These are phyloP conservation scores for Ciona savignyi DNA, from an alignment of 23 tunicate genomes.

Conservation along the genomic window DNA sequence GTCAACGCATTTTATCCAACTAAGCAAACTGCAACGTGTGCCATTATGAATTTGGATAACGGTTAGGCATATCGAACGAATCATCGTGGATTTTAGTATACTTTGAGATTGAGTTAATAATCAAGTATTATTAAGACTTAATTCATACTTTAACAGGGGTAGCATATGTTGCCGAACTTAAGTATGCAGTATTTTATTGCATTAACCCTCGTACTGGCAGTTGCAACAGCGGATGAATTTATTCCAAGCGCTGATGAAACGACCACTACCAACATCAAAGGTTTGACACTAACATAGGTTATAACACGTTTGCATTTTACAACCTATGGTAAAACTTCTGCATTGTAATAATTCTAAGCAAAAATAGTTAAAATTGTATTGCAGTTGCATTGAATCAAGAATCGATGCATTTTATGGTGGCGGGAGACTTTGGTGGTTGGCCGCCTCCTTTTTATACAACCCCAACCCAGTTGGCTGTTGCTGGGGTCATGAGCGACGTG, in stretches of 20 bases:
- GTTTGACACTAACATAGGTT: too few species aligned
- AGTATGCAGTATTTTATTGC: neutral
- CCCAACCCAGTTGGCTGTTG: constrained; percentile 36
- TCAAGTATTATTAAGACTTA: neutral
- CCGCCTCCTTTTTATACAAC: constrained; percentile 67
- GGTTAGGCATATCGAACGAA: too few species aligned
- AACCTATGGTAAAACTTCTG: neutral
- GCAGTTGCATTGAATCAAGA: constrained; percentile 15
- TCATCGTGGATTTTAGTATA: too few species aligned
- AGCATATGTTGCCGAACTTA: too few species aligned
- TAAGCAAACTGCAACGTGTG: too few species aligned
- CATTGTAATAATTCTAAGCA: too few species aligned
- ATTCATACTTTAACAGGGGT: neutral
- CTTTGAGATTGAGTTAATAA: too few species aligned
- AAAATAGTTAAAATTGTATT: neutral
- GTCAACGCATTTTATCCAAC: too few species aligned
- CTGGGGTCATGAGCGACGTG: constrained; percentile 40
- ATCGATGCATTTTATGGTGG: constrained; percentile 28
- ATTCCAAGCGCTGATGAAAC: neutral
- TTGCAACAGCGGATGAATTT: neutral
- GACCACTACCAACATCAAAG: neutral
- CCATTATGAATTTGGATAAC: too few species aligned
- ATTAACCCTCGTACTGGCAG: neutral
- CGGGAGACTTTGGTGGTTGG: constrained; percentile 68
- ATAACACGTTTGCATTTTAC: neutral